Percentiles rank a stretch among this genome's conserved stretches.
phyloP scores from a whole-genome alignment of 23 tunicate genomes.

The Styela plicata region DNA sequence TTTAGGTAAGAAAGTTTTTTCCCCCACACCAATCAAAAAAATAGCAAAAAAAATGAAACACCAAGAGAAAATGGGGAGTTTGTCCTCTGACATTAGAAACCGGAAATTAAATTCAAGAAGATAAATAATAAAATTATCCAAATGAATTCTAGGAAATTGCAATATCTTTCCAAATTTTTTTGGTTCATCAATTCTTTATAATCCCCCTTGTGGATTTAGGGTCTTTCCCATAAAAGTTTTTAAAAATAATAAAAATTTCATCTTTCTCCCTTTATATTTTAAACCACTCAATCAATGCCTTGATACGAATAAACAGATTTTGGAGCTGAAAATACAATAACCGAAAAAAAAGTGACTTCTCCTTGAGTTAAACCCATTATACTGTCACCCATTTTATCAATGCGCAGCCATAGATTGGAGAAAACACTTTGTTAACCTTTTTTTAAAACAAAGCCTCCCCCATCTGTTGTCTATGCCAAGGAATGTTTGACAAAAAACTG shows the following conservation, averaged over 20 bases:
- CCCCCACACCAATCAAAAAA: too few species aligned
- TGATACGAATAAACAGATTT: too few species aligned
- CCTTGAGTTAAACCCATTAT: slow-evolving; percentile 77
- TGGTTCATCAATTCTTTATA: too few species aligned
- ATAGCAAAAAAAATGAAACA: too few species aligned
- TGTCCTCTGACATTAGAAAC: too few species aligned
- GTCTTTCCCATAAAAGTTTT: slow-evolving; percentile 56
- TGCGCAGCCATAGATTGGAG: slow-evolving; percentile 87
- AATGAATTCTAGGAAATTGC: too few species aligned
- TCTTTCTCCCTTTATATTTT: slow-evolving; percentile 62
- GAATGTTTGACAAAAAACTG: not conserved
- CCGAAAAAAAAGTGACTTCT: slow-evolving; percentile 10
- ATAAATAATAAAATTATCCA: too few species aligned
- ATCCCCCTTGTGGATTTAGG: slow-evolving; percentile 69
- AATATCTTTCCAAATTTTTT: too few species aligned
- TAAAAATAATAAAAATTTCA: slow-evolving; percentile 37
- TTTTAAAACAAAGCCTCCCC: slow-evolving; percentile 8
- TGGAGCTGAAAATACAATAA: too few species aligned
- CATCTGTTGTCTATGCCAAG: not conserved
- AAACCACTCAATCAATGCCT: slow-evolving; percentile 65
- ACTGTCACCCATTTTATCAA: slow-evolving; percentile 49
- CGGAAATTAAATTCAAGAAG: too few species aligned
- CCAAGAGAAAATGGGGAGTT: too few species aligned
- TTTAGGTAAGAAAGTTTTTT: too few species aligned
- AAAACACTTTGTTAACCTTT: slow-evolving; percentile 55